phyloP scores from a whole-genome alignment of 1,140 invertebrate species.

The Drosophila punjabiensis region DNA sequence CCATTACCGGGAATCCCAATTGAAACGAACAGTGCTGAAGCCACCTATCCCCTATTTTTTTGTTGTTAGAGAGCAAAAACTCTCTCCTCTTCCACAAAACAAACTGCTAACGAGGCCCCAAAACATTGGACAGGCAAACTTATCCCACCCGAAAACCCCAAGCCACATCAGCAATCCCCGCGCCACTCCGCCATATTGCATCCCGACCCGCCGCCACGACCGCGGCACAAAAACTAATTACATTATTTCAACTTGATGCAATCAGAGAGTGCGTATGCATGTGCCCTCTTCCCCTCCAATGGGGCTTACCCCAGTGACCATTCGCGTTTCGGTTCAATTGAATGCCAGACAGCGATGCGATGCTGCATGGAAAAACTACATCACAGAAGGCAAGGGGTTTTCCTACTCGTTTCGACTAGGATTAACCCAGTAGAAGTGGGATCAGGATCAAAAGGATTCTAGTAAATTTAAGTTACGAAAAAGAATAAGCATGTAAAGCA shows the following conservation, averaged over 20 bases:
- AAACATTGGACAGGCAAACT: constrained; percentile 31
- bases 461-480: neutral
- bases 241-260: constrained; percentile 82
- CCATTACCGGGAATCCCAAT: constrained; percentile 16
- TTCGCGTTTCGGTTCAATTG: constrained; percentile 77
- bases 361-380: constrained; percentile 7
- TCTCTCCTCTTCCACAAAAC: constrained; percentile 28
- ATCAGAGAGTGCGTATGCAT: constrained; percentile 75
- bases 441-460: neutral
- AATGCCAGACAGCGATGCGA: constrained; percentile 47
- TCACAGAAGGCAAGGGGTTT: neutral
- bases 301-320: constrained; percentile 56
- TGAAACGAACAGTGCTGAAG: constrained; percentile 15
- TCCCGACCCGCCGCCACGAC: constrained; percentile 32
- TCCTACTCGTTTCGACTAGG: neutral
- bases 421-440: neutral
- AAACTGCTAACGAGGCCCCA: constrained; percentile 38
- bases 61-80: constrained; percentile 1
- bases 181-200: constrained; percentile 38
- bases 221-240: constrained; percentile 78
- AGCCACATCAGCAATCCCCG: constrained; percentile 24
- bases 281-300: constrained; percentile 1
- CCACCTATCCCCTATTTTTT: neutral
- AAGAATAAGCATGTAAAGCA: neutral
- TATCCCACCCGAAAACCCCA: constrained; percentile 27